A percentile compares a stretch with the other conserved stretches of the same genome.
These are phyloP conservation scores for Phylloscopus trochilus DNA, from an alignment of 2,113 vertebrate genomes.

Conservation along the genomic window DNA sequence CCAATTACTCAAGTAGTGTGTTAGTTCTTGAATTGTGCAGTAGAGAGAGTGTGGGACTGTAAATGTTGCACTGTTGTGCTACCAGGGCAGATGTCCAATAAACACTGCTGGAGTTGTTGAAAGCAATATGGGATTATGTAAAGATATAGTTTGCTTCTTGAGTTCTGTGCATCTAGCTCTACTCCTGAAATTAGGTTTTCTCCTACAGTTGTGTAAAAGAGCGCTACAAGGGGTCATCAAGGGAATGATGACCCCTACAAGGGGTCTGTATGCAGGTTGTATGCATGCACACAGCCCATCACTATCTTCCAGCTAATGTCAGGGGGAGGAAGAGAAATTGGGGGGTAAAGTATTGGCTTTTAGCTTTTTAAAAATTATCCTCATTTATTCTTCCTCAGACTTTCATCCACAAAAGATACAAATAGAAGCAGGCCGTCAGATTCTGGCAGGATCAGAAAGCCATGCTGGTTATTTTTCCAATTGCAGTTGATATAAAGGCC, in stretches of 20 bases:
- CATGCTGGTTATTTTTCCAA: background rate
- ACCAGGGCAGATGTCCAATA: background rate
- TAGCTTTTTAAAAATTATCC: background rate
- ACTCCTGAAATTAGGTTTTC: background rate
- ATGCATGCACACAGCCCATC: background rate
- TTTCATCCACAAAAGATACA: background rate
- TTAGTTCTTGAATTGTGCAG: background rate
- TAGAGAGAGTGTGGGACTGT: background rate
- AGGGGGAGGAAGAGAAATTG: background rate
- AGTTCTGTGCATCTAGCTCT: background rate
- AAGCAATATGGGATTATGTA: background rate
- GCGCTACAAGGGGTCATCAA: too few relatives aligned
- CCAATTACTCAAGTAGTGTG: background rate
- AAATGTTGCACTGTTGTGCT: background rate
- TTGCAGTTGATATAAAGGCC: background rate
- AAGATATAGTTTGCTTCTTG: background rate
- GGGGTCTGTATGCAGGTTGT: background rate
- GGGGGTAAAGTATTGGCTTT: background rate
- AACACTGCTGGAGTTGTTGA: background rate
- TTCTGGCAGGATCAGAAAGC: constrained; percentile 5
- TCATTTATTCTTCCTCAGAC: background rate
- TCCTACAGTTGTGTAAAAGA: background rate
- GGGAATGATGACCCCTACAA: background rate
- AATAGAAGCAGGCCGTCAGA: background rate
- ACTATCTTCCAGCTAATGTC: background rate